These are phyloP conservation scores for Periophthalmodon schlosseri DNA, from an alignment of 2,113 vertebrate species.

Conservation along the genomic window DNA sequence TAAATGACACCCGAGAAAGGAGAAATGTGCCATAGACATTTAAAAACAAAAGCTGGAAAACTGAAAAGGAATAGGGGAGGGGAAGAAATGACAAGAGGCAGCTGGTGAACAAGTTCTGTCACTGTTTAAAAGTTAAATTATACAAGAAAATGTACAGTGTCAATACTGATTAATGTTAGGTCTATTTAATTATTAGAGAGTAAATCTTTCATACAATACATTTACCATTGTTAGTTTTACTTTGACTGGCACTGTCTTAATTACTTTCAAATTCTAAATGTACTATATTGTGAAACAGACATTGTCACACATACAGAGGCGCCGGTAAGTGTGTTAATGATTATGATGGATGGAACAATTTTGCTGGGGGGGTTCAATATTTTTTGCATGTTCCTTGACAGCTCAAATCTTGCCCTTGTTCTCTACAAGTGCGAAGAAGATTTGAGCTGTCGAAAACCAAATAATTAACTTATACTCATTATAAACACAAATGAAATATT, in stretches of 20 bases:
- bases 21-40: constrained; percentile 24
- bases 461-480: no score
- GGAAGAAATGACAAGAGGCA: neutral
- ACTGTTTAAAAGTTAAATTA: neutral
- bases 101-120: neutral
- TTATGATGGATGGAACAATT: no score
- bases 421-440: no score
- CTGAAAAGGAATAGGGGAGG: constrained; percentile 10
- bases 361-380: no score
- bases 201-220: neutral
- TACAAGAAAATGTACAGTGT: neutral
- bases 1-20: constrained; percentile 34
- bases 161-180: neutral
- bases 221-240: neutral
- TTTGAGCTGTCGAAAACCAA: no score
- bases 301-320: no score
- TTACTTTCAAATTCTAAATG: neutral
- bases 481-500: no score
- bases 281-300: neutral
- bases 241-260: neutral
- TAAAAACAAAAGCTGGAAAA: constrained; percentile 28
- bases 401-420: no score
- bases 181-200: neutral
- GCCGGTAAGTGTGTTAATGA: no score
- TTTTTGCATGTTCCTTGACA: no score